Conservation (phyloP, 2,888 invertebrate species). For the Yponomeuta cagnagella region DNA sequence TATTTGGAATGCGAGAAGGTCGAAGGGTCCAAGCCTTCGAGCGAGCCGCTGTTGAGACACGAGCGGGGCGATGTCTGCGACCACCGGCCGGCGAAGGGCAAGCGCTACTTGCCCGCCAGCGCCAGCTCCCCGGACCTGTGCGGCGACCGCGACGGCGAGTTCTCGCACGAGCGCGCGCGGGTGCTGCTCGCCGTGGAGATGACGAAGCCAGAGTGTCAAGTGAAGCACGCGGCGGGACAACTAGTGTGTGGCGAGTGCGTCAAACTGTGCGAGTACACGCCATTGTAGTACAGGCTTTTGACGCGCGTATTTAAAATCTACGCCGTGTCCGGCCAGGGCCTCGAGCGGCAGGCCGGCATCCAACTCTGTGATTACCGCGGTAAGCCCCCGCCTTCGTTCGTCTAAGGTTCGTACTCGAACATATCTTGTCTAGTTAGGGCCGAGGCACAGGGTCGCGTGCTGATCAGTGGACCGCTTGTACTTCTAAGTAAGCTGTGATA, state of each 20-base stretch:
- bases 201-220: conserved; percentile 34
- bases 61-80: conserved; percentile 28
- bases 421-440: conserved; percentile 30
- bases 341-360: conserved; percentile 25
- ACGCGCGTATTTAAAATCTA: conserved; percentile 70
- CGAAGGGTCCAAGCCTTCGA: conserved; percentile 48
- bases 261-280: conserved; percentile 40
- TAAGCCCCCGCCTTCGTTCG: conserved; percentile 32
- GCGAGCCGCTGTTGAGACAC: conserved; percentile 62
- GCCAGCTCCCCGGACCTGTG: conserved; percentile 67
- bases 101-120: conserved; percentile 42
- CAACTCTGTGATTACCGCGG: conserved; percentile 28
- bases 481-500: conserved; percentile 70
- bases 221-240: conserved; percentile 37
- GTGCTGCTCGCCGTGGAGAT: conserved; percentile 65
- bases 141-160: conserved; percentile 25
- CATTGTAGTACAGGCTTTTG: conserved; percentile 67
- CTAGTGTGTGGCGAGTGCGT: conserved; percentile 45
- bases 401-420: conserved; percentile 28
- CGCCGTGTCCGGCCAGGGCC: conserved; percentile 48
- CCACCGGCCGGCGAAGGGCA: conserved; percentile 24
- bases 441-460: conserved; percentile 6
- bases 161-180: conserved; percentile 38
- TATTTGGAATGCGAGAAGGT: conserved; percentile 27
- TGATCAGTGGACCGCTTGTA: conserved; percentile 31